Evolutionary conservation across 2,888 invertebrate genomes (phyloP).

Genomic region (Kryphioiulus occultus): DNA sequence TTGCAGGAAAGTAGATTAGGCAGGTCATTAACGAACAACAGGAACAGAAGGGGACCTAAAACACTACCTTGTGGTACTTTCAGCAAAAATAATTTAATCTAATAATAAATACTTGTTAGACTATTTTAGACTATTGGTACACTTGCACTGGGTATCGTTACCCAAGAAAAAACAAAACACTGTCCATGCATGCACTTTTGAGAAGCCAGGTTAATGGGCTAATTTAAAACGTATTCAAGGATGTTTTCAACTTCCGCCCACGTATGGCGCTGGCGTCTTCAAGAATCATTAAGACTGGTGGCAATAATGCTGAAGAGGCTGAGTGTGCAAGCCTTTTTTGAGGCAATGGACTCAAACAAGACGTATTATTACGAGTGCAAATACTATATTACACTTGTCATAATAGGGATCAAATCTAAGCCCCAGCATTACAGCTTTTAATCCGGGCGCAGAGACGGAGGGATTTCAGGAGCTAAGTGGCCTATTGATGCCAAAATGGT

Average conservation of each 20-base stretch:
- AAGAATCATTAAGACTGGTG: background rate
- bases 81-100: no score
- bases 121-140: no score
- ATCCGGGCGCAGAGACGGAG: conserved; percentile 18
- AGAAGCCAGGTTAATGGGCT: no score
- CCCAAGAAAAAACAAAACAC: no score
- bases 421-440: conserved; percentile 16
- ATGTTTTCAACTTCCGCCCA: background rate
- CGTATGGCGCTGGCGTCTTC: background rate
- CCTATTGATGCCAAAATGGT: conserved; percentile 30
- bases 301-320: background rate
- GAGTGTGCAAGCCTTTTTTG: background rate
- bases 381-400: conserved; percentile 35
- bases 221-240: background rate
- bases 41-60: no score
- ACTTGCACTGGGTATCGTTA: no score
- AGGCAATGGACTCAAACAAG: background rate
- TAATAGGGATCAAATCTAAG: conserved; percentile 26
- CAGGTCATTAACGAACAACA: no score
- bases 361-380: conserved; percentile 35
- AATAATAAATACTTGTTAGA: no score
- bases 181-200: no score
- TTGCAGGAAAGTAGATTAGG: no score
- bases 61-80: no score
- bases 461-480: conserved; percentile 25